phyloP scores from a whole-genome alignment of 2,113 vertebrate genomes.

The Camelus dromedarius region DNA sequence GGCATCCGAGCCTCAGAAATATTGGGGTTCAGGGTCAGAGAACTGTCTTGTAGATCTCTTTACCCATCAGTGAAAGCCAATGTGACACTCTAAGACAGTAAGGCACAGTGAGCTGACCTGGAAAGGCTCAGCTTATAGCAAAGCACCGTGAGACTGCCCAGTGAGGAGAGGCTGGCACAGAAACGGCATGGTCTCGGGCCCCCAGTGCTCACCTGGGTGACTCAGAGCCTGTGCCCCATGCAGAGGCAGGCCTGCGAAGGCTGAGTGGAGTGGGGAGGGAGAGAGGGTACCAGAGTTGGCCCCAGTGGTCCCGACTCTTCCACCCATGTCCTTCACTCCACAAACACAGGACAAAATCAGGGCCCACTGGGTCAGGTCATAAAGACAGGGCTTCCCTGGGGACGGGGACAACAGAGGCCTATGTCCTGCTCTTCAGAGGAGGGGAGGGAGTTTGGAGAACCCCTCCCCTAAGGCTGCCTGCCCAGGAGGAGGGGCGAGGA shows the following conservation, averaged over 20 bases:
- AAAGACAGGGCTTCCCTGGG: background rate
- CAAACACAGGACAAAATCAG: background rate
- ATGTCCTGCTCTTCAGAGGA: background rate
- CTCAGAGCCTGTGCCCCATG: fast-evolving
- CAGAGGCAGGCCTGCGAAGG: background rate
- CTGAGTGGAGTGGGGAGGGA: background rate
- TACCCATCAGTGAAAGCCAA: background rate
- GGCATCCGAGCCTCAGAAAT: background rate
- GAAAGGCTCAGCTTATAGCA: background rate
- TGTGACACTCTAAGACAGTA: background rate
- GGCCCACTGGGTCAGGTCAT: background rate
- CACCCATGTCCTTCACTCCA: background rate
- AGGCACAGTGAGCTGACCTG: background rate
- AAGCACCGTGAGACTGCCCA: background rate
- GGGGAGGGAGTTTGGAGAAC: background rate
- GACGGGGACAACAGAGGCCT: fast-evolving
- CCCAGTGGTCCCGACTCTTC: background rate
- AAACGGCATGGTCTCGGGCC: fast-evolving
- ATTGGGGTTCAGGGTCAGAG: background rate
- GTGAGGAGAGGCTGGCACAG: background rate
- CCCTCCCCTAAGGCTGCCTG: background rate
- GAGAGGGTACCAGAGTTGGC: no score
- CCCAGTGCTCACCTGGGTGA: background rate
- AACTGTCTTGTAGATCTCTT: background rate
- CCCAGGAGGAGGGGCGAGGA: background rate